Conservation (phyloP, 2,888 invertebrate genomes). For the Athetis lepigone region DNA sequence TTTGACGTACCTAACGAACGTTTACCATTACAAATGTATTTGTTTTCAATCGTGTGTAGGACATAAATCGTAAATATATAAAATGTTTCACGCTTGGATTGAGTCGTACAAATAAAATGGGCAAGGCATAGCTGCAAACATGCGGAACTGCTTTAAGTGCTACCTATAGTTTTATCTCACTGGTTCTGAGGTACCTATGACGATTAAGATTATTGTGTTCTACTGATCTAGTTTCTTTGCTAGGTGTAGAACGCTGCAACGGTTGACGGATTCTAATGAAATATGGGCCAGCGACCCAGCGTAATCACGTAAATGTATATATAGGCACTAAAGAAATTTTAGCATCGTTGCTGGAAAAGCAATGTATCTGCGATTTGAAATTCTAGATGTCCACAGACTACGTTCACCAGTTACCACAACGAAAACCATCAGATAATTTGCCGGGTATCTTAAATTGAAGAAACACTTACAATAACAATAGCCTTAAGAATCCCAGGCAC, state of each 20-base stretch:
- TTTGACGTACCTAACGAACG: conserved; percentile 31
- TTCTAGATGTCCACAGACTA: not conserved
- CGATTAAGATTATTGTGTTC: not conserved
- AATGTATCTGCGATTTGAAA: not conserved
- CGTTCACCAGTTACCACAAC: not conserved
- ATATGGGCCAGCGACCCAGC: not conserved
- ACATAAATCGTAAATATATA: conserved; percentile 11
- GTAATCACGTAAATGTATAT: not conserved
- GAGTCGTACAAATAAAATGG: conserved; percentile 10
- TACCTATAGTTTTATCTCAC: not conserved
- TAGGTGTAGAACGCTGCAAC: not conserved
- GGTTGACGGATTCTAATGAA: not conserved
- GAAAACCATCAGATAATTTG: not conserved
- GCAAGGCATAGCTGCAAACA: not conserved
- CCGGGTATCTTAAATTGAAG: not conserved
- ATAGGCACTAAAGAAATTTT: too few relatives aligned
- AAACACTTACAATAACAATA: conserved; percentile 79
- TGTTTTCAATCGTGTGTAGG: conserved; percentile 19
- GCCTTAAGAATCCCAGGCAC: conserved; percentile 79
- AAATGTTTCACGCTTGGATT: conserved; percentile 20
- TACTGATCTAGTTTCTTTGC: too few relatives aligned
- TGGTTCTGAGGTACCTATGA: not conserved
- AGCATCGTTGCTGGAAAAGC: not conserved
- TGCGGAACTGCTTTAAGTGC: conserved; percentile 19
- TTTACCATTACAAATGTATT: conserved; percentile 32